Base-by-base conservation (phyloP, 2,888 invertebrate species). In the Zeuzera pyrina region DNA sequence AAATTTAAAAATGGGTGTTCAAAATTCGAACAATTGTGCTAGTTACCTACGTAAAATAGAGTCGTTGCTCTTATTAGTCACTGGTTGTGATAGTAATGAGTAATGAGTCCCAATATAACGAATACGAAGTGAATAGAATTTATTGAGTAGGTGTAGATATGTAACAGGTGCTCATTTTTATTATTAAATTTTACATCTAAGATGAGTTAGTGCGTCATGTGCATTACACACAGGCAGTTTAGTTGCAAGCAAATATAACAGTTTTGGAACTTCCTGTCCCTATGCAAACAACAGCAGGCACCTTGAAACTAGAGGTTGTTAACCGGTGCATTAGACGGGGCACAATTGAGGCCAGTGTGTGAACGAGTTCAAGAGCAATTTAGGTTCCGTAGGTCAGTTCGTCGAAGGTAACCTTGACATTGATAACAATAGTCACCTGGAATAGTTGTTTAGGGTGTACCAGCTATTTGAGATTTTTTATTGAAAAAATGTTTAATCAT, bases 371-470 rank as follows among this genome's bases (percentile, higher is more conserved):
- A 78, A 78, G 81, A 83, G 72, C 81, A 81, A 83, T 81, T 83
- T 79, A 77, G 72, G 78, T 83, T 73, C 78, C 78, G 72, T 83
- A 83, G 81, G 81, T 83, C 81, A 83, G 81, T 81, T 73, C 81
- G 71, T 64, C 74, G 76, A 81, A 83, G 81, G 79, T 83, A 79
- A 83, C 81, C 81, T 79, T 79, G 81, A 78, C 79, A 65, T 76
- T 78, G 76, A 64, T 59, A 41, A 73, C 62, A 70, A 66, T 64
- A 69, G 51, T 58, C 50, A 68, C 57, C 58, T 61, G 53, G 37
- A 47, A 21, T 31, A 32, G 24, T 35, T 41, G 30, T 36, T 33
- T 33, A 13, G 15, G 25, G 25, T 12, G 22, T n/a, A 22, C 11
- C n/a, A 22, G 22, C 22, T 22, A 22, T 8, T 22, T n/a, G 22